Evolutionary conservation across 2,888 invertebrate species (phyloP), one percentile per base, ranked within the genome.

Genomic region (Agelastica alni): DNA sequence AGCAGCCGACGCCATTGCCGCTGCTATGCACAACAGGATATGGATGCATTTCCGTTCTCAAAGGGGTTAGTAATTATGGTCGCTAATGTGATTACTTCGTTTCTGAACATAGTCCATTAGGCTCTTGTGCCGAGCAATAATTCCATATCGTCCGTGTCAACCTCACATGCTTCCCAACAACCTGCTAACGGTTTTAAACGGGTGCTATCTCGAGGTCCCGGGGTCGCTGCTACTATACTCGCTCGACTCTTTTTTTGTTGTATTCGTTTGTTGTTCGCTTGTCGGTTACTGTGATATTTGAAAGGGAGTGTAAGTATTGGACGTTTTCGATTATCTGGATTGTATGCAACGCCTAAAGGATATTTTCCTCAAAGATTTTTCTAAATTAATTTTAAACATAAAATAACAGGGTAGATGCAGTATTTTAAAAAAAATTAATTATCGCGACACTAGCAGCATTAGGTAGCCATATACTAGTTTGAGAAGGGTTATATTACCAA

Each of bases 31-130:
- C 75, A 76, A 75, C 84, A 83, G 85, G 84, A 84, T 84, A 85
- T 84, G 82, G 84, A 81, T 83, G 82, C 82, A 84, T 84, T 85
- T 85, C 84, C 84, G 83, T 81, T 78, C 77, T 80, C 80, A 79
- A 81, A 80, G 78, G 80, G 79, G 78, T 78, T 77, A 77, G 80
- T 80, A 82, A 84, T 85, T 83, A 83, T 75, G 82, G 81, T 80
- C 79, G 80, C 75, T 84, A 84, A 84, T 83, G 79, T 79, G 80
- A 83, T 84, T 84, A 84, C 78, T 77, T 77, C 75, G 76, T 79
- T 77, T 77, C 77, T 76, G 76, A 75, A 74, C 75, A 72, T 69
- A 76, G 74, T 76, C 76, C 76, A 76, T 76, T 76, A 76, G 76
- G 72, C 70, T 70, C 74, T 73, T 74, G 75, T 74, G 72, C 72